Base-by-base conservation (phyloP, 2,797 vertebrate species). In the Decapterus maruadsi region DNA sequence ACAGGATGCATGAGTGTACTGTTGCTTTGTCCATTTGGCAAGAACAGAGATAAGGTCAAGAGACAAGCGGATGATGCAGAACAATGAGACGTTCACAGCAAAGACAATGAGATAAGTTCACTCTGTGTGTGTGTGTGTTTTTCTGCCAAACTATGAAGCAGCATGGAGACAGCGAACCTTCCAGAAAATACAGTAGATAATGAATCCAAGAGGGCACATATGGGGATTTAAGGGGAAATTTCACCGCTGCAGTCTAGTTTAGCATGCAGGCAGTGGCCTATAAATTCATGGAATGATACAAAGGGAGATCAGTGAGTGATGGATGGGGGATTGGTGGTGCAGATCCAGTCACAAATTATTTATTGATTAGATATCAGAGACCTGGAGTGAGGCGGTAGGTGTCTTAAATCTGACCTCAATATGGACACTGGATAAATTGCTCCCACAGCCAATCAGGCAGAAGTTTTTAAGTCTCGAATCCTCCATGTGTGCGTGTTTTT, bases 291-390 rank as follows among this genome's bases (percentile, higher is more conserved):
- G 59, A 83, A 75, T 56, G 75, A 80, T 78, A 76, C 73, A 83
- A 67, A 87, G 80, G 66, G 77, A 86, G 87, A 67, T 82, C 69
- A 82, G 69, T 66, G 83, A 65, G 74, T 92, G 93, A 94, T 92
- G 81, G 80, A 94, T 90, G 87, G 68, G 58, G 53, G 63, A 80
- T 85, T 89, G 90, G 62, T 79, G 58, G 81, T 73, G 79, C 82
- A 89, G 78, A 92, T 92, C 82, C 75, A 83, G 75, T 66, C 67
- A 68, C 65, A 90, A 85, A 94, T 94, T 93, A 93, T 94, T 89
- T 93, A 95, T 95, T 86, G 93, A 95, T 94, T 92, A 89, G 65
- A 75, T 82, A 93, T 89, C 84, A 90, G 77, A 88, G 80, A 81
- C 70, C 66, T 43, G 53, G 75, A 68, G 46, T 78, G 82, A 91